phyloP scores from a whole-genome alignment of 1,140 invertebrate genomes.

The Lepidostoma basale region DNA sequence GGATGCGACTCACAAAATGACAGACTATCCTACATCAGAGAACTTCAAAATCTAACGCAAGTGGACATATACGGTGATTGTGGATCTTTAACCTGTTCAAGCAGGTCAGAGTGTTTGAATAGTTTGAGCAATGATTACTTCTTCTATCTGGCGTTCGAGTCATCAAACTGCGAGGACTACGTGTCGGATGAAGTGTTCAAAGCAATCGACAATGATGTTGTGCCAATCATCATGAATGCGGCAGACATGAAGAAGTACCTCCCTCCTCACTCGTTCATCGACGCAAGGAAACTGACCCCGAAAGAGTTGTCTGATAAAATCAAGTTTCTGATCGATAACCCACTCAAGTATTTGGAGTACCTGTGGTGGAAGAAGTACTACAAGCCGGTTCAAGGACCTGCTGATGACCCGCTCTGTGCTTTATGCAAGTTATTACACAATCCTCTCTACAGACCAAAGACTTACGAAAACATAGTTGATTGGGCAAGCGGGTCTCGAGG shows the following conservation, averaged over 20 bases:
- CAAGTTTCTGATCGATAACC: constrained; percentile 54
- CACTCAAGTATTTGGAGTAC: constrained; percentile 57
- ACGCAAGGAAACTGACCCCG: constrained; percentile 62
- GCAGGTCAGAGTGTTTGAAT: constrained; percentile 51
- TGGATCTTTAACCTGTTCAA: constrained; percentile 50
- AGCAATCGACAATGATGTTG: constrained; percentile 50
- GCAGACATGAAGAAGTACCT: constrained; percentile 62
- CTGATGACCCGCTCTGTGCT: constrained; percentile 9
- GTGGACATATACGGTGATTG: constrained; percentile 73
- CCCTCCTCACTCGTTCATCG: constrained; percentile 63
- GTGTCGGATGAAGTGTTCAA: constrained; percentile 66
- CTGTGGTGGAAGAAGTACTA: constrained; percentile 59
- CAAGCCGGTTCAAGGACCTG: background rate
- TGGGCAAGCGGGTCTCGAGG: constrained; percentile 29
- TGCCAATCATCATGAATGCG: constrained; percentile 65
- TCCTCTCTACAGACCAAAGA: background rate
- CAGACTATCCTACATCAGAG: constrained; percentile 60
- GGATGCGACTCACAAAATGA: constrained; percentile 63
- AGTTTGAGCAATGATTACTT: constrained; percentile 61
- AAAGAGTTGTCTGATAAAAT: constrained; percentile 62
- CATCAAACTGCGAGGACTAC: constrained; percentile 62
- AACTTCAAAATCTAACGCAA: constrained; percentile 62
- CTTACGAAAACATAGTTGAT: background rate
- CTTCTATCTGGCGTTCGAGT: constrained; percentile 72
- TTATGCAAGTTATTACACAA: constrained; percentile 31